Conservation (phyloP, 1,140 invertebrate genomes). For the Ruditapes philippinarum region DNA sequence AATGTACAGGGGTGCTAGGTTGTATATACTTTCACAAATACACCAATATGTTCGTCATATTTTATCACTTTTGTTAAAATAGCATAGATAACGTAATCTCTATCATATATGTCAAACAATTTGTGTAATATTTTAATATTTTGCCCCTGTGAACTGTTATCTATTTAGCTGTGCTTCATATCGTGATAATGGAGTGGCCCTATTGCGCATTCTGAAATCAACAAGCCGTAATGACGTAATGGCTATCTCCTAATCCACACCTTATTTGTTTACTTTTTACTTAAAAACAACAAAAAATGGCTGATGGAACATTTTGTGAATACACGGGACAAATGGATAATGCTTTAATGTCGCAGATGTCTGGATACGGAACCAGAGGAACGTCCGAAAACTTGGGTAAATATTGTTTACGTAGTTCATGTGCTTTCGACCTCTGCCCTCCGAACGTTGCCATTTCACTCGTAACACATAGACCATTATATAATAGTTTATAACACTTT, state of each 20-base stretch:
- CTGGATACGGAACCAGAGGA: conserved; percentile 32
- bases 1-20: conserved; percentile 28
- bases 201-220: conserved; percentile 66
- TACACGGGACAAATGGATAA: conserved; percentile 54
- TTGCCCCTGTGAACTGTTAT: conserved; percentile 31
- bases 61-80: conserved; percentile 24
- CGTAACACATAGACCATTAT: conserved; percentile 51
- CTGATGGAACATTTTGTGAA: conserved; percentile 61
- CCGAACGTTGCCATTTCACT: conserved; percentile 37
- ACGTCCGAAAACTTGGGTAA: conserved; percentile 51
- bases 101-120: conserved; percentile 34
- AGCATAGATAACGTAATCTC: conserved; percentile 28
- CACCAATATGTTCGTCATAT: neutral
- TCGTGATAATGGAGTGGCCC: conserved; percentile 6
- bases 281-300: conserved; percentile 55
- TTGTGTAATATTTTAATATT: conserved; percentile 32
- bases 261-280: conserved; percentile 28
- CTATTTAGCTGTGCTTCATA: neutral
- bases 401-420: conserved; percentile 43
- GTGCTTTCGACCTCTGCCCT: conserved; percentile 57
- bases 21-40: neutral
- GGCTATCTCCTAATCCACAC: conserved; percentile 53
- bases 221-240: conserved; percentile 64
- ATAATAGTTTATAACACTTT: conserved; percentile 55
- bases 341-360: conserved; percentile 47